Evolutionary conservation across 2,888 invertebrate genomes (phyloP), one percentile per base, ranked within the genome.

Genomic region (Nineta flava): DNA sequence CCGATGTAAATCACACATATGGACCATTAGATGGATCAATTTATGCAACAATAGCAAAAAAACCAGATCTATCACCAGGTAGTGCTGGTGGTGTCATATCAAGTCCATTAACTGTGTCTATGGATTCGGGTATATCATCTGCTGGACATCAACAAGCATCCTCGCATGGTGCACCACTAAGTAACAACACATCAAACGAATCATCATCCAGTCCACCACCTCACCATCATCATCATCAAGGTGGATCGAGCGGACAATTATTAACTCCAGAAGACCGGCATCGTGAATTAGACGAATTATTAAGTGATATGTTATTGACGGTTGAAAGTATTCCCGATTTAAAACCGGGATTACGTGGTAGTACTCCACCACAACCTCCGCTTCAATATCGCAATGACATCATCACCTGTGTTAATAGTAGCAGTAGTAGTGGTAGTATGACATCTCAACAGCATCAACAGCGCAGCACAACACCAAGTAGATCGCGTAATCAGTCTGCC

Each of bases 11-110:
- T 68, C 85, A 87, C 67, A 86, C 85, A 44, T 83, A 83, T 65
- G 88, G 87, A 40, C 90, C 90, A 43, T 72, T 90, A 59, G 90
- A 91, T 80, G 91, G 91, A 58, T 90, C 88, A 60, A 79, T 91
- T 60, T 91, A 92, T 77, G 90, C 91, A 56, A 79, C 79, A 50
- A 79, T 80, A 56, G 64, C 68, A 40, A 69, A 69, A 55, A 68
- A 67, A 55, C 65, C 64, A 56, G 67, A 68, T 57, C 56, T 67
- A 52, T 68, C 68, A 44, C 67, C 67, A 49, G 50, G 54, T 59
- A 43, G 57, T 58, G 45, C 49, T 52, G 42, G 42, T 42, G 74
- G 70, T 58, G 73, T 73, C 57, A 75, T 72, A 49, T 75, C 79
- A 59, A 82, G 83, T 62, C 81, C 83, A 60, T 78, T 86, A 68